Percentiles rank a stretch among this genome's conserved stretches.
Conservation (phyloP, 2,797 vertebrate genomes). For the Psittacula echo region DNA sequence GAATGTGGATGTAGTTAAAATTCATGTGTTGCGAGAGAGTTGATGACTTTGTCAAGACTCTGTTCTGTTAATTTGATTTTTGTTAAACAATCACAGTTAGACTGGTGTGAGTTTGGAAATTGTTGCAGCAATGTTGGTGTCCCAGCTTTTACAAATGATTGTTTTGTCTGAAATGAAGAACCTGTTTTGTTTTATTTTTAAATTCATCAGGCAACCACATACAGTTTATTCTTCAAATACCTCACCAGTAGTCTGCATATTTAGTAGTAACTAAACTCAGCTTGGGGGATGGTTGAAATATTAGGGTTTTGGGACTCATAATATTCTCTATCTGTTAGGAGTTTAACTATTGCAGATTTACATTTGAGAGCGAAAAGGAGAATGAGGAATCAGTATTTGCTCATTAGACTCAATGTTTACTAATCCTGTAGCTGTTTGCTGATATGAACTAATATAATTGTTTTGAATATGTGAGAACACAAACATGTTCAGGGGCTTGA, state of each 20-base stretch:
- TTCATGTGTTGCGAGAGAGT: background rate
- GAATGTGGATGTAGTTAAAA: background rate
- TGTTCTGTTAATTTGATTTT: background rate
- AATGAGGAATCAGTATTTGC: background rate
- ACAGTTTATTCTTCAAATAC: background rate
- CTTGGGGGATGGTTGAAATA: background rate
- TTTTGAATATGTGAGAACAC: background rate
- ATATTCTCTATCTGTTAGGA: background rate
- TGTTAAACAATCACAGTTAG: background rate
- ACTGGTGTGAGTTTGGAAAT: background rate
- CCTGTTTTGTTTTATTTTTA: background rate
- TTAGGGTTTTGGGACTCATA: background rate
- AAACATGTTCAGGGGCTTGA: background rate
- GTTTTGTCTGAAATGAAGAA: background rate
- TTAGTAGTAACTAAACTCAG: background rate
- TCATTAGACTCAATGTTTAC: background rate
- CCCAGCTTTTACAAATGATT: background rate
- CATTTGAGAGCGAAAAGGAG: background rate
- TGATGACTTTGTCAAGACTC: background rate
- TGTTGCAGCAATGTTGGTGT: background rate
- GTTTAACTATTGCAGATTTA: background rate
- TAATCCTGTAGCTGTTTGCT: background rate
- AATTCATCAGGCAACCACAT: background rate
- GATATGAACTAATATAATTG: background rate
- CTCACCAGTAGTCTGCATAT: background rate